A percentile compares a stretch with the other conserved stretches of the same genome.
Conservation (phyloP, 2,888 invertebrate genomes). For the Diarsia dahlii region DNA sequence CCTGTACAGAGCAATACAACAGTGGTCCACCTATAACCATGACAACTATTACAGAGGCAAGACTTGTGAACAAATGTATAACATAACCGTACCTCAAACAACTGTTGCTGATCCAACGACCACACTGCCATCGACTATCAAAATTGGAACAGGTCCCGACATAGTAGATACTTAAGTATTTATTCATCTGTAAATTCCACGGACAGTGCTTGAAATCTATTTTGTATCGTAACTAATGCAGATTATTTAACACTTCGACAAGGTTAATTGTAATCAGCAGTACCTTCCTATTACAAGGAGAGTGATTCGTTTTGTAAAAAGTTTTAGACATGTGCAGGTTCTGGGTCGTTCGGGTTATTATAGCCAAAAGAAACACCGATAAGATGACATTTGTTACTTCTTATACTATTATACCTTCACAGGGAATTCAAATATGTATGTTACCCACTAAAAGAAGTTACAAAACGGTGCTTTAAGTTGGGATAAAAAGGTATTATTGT, state of each 20-base stretch:
- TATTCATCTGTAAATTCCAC: neutral
- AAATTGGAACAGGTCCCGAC: neutral
- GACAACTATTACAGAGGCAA: slow-evolving; percentile 68
- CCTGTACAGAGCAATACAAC: slow-evolving; percentile 75
- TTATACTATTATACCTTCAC: neutral
- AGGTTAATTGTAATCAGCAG: slow-evolving; percentile 13
- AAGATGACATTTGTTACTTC: neutral
- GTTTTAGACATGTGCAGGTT: neutral
- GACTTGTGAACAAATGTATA: slow-evolving; percentile 75
- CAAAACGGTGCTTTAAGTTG: slow-evolving; percentile 11
- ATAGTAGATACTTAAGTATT: slow-evolving; percentile 1
- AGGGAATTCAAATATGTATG: neutral
- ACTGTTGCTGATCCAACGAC: neutral
- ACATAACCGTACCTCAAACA: slow-evolving; percentile 15
- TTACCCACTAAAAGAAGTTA: slow-evolving; percentile 3
- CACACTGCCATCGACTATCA: neutral
- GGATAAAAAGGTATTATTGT: slow-evolving; percentile 41
- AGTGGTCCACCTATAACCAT: slow-evolving; percentile 76
- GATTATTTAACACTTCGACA: slow-evolving; percentile 24
- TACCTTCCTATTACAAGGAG: neutral
- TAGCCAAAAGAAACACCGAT: neutral
- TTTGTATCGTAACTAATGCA: slow-evolving; percentile 8
- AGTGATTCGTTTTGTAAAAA: neutral
- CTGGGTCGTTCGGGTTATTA: neutral
- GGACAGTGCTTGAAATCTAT: slow-evolving; percentile 11